Conservation (phyloP, 2,113 vertebrate genomes). For the Cebidichthys violaceus region DNA sequence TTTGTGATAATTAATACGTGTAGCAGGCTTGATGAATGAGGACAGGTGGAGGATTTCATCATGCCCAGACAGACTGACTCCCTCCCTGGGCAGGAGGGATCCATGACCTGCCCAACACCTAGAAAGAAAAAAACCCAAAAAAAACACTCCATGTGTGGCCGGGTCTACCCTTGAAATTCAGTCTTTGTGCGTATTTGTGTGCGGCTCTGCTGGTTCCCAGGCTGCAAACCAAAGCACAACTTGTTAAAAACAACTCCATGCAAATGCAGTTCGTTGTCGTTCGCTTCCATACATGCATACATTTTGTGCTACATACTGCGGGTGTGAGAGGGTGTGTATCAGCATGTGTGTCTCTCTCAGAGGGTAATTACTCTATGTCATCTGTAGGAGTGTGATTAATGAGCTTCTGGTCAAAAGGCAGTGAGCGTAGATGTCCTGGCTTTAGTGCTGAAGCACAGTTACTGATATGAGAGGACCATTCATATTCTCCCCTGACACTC, state of each 20-base stretch:
- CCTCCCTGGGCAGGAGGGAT: conserved; percentile 78
- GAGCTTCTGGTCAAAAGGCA: conserved; percentile 76
- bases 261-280: conserved; percentile 29
- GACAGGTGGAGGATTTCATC: conserved; percentile 84
- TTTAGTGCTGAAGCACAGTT: conserved; percentile 64
- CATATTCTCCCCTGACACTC: conserved; percentile 49
- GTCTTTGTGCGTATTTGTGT: not conserved
- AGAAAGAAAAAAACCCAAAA: conserved; percentile 50
- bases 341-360: conserved; percentile 49
- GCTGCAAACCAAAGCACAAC: conserved; percentile 27
- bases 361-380: conserved; percentile 82
- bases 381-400: conserved; percentile 83
- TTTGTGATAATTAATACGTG: conserved; percentile 87
- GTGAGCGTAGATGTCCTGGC: conserved; percentile 73
- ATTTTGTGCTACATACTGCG: conserved; percentile 8
- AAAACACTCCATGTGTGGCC: conserved; percentile 31
- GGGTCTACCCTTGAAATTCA: conserved; percentile 75
- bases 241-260: conserved; percentile 42
- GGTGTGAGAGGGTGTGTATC: conserved; percentile 33
- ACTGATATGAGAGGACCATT: conserved; percentile 67
- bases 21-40: conserved; percentile 85
- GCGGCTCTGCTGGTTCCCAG: conserved; percentile 7
- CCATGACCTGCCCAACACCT: conserved; percentile 77
- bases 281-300: conserved; percentile 1
- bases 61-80: conserved; percentile 80